Conservation (phyloP, 2,888 invertebrate genomes). For the Chouioia cunea region DNA sequence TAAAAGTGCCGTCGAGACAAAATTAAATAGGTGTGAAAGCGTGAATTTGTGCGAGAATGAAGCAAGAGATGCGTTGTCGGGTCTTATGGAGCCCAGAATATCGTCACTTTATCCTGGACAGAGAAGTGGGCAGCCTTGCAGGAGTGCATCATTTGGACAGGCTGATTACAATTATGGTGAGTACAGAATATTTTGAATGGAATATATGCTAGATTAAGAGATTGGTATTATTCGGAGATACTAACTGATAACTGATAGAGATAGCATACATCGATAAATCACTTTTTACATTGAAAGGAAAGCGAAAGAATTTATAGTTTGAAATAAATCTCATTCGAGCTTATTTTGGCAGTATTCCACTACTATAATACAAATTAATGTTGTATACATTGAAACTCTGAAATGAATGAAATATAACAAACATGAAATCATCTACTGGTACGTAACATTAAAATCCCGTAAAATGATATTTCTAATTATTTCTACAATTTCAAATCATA, state of each 20-base stretch:
- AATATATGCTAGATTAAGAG: too few species aligned
- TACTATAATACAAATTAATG: not conserved
- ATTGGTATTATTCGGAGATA: not conserved
- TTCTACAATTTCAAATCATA: too few species aligned
- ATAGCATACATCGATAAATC: not conserved
- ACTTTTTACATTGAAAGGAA: conserved; percentile 5
- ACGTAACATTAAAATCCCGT: too few species aligned
- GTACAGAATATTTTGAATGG: not conserved
- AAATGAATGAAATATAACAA: too few species aligned
- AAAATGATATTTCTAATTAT: too few species aligned
- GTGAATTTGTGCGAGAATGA: conserved; percentile 54
- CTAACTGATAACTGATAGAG: not conserved
- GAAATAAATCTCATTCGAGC: not conserved
- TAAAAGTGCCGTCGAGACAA: conserved; percentile 50
- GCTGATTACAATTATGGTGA: conserved; percentile 76
- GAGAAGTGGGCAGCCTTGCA: conserved; percentile 71
- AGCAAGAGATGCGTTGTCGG: conserved; percentile 61
- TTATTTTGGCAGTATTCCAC: not conserved
- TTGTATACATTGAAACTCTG: not conserved
- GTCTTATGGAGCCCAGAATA: conserved; percentile 60
- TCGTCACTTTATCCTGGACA: conserved; percentile 41
- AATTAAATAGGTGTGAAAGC: conserved; percentile 50
- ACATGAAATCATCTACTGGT: too few species aligned
- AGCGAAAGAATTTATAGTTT: not conserved
- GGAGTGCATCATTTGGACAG: conserved; percentile 90